These are phyloP conservation scores for Fabriciana adippe DNA, from an alignment of 2,888 invertebrate genomes.

Conservation along the genomic window DNA sequence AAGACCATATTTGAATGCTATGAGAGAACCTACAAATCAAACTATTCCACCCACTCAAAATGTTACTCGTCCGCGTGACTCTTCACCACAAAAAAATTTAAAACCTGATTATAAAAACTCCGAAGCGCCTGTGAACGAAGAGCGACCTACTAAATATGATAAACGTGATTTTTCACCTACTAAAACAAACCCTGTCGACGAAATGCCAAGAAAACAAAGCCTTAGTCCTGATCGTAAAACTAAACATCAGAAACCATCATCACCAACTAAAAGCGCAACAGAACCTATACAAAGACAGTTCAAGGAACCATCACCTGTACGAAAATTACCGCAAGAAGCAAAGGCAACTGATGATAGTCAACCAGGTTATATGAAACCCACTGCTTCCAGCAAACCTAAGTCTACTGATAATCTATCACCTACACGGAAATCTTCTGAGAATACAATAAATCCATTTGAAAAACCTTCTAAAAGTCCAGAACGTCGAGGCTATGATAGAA, in stretches of 20 bases:
- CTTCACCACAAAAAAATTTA: constrained; percentile 15
- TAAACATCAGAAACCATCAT: constrained; percentile 16
- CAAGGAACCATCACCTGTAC: constrained; percentile 26
- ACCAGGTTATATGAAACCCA: constrained; percentile 63
- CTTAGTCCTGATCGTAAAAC: constrained; percentile 43
- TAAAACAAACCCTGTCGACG: constrained; percentile 10
- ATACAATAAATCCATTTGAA: constrained; percentile 47
- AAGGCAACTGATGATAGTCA: constrained; percentile 47
- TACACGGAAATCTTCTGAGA: neutral
- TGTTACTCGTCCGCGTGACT: constrained; percentile 27
- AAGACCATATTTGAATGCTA: constrained; percentile 48
- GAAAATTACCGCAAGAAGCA: constrained; percentile 25
- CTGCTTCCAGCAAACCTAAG: constrained; percentile 49
- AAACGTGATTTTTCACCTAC: neutral
- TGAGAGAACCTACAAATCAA: constrained; percentile 41
- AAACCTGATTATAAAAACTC: neutral
- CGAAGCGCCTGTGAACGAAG: neutral
- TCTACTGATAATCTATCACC: constrained; percentile 8
- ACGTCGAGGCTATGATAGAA: constrained; percentile 38
- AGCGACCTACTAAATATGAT: constrained; percentile 4
- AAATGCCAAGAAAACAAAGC: constrained; percentile 47
- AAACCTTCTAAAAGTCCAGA: constrained; percentile 47
- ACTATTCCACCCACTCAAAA: constrained; percentile 2
- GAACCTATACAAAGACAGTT: constrained; percentile 25
- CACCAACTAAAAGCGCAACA: constrained; percentile 30